These are phyloP conservation scores for Zaprionus ornatus DNA, from an alignment of 1,140 invertebrate genomes.

Conservation along the genomic window DNA sequence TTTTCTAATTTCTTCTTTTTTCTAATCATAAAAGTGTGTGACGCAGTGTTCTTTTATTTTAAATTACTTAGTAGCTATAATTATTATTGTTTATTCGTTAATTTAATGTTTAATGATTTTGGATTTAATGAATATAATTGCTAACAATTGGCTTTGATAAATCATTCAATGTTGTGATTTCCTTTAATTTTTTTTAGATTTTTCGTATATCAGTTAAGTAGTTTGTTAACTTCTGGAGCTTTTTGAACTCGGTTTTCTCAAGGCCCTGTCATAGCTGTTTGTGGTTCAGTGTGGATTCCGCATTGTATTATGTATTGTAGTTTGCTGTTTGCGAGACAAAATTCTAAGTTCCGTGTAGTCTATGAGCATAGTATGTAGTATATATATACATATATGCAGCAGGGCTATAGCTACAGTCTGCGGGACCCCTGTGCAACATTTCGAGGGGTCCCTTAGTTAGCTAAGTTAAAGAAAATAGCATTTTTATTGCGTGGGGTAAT, in stretches of 20 bases:
- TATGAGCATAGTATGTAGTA: constrained; percentile 17
- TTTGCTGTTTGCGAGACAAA: constrained; percentile 7
- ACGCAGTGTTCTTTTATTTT: constrained; percentile 52
- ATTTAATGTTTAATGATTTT: constrained; percentile 30
- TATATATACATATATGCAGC: no score
- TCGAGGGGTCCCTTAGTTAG: no score
- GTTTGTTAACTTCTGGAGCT: constrained; percentile 55
- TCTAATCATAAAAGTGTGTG: constrained; percentile 41
- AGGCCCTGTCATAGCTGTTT: constrained; percentile 28
- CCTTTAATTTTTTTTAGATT: constrained; percentile 38
- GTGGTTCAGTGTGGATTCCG: constrained; percentile 24
- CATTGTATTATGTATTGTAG: constrained; percentile 8
- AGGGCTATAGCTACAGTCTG: background rate
- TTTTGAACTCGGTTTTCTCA: constrained; percentile 52
- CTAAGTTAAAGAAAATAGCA: no score
- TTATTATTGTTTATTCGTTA: constrained; percentile 17
- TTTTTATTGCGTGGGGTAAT: no score
- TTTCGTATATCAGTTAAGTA: constrained; percentile 45
- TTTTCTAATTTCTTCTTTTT: constrained; percentile 37
- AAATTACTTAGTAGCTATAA: constrained; percentile 47
- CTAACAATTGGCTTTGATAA: constrained; percentile 80
- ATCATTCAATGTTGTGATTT: constrained; percentile 19
- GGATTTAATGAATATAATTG: constrained; percentile 68
- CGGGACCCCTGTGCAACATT: no score
- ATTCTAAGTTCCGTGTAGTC: constrained; percentile 13